These are phyloP conservation scores for Verasper variegatus DNA, from an alignment of 2,113 vertebrate species.

Conservation along the genomic window DNA sequence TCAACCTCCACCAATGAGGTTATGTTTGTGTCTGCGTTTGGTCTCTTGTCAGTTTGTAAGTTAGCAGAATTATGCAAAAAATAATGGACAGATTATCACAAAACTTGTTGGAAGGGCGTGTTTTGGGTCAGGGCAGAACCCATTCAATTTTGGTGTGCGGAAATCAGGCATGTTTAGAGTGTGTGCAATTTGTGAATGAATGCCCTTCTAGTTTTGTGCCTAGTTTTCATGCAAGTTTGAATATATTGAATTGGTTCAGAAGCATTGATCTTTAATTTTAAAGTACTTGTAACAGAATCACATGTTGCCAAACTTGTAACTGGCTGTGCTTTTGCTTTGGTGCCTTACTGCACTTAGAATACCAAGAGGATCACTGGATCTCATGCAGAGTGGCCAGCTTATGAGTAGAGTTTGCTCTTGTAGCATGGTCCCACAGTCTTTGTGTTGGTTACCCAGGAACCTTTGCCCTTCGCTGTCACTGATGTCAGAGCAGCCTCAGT, in stretches of 20 bases:
- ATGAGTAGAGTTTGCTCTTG: constrained; percentile 68
- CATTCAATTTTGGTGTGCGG: too few species aligned
- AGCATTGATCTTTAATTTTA: neutral
- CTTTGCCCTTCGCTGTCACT: constrained; percentile 82
- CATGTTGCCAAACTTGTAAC: neutral
- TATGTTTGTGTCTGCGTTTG: too few species aligned
- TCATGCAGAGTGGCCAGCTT: constrained; percentile 49
- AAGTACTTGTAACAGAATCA: neutral
- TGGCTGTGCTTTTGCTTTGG: constrained; percentile 29
- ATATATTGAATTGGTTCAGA: neutral
- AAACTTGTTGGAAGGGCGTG: too few species aligned
- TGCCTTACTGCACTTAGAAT: constrained; percentile 40
- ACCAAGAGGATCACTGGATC: constrained; percentile 38
- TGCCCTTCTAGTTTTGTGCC: neutral
- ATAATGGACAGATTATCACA: too few species aligned
- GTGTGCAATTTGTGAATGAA: too few species aligned
- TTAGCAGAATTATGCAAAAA: too few species aligned
- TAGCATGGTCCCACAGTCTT: constrained; percentile 79
- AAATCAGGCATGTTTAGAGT: too few species aligned
- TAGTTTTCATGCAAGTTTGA: neutral
- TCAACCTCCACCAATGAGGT: too few species aligned
- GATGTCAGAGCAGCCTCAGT: constrained; percentile 80
- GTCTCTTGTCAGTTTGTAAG: too few species aligned
- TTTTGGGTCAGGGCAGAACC: too few species aligned
- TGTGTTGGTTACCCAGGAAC: constrained; percentile 81